These are phyloP conservation scores for Sarotherodon lohbergeri DNA, from an alignment of 2,113 vertebrate species.

Conservation along the genomic window DNA sequence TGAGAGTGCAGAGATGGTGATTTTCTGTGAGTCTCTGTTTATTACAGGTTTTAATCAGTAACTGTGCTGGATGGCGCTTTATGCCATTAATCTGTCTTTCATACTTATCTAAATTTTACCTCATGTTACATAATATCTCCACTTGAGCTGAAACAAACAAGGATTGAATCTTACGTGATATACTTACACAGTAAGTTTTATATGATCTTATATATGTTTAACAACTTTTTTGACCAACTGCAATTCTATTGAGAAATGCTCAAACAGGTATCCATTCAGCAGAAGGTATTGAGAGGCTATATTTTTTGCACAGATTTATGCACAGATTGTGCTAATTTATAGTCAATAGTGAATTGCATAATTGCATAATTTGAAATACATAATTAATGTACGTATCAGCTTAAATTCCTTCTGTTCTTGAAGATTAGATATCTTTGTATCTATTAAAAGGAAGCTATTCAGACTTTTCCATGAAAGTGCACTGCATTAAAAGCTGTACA, in stretches of 20 bases:
- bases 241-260: background rate
- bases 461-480: background rate
- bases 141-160: background rate
- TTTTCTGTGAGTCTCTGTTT: constrained; percentile 3
- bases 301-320: background rate
- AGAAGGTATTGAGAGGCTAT: background rate
- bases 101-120: background rate
- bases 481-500: background rate
- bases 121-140: background rate
- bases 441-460: background rate
- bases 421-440: background rate
- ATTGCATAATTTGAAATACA: background rate
- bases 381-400: background rate
- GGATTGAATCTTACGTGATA: background rate
- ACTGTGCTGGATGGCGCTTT: background rate
- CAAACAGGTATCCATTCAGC: background rate
- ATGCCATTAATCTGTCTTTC: background rate
- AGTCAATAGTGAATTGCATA: background rate
- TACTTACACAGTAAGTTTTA: background rate
- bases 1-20: background rate
- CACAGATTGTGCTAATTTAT: background rate
- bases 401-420: background rate
- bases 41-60: background rate
- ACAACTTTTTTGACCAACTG: background rate
- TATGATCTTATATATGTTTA: background rate